These are phyloP conservation scores for Cololabis saira DNA, from an alignment of 2,113 vertebrate genomes.

Conservation along the genomic window DNA sequence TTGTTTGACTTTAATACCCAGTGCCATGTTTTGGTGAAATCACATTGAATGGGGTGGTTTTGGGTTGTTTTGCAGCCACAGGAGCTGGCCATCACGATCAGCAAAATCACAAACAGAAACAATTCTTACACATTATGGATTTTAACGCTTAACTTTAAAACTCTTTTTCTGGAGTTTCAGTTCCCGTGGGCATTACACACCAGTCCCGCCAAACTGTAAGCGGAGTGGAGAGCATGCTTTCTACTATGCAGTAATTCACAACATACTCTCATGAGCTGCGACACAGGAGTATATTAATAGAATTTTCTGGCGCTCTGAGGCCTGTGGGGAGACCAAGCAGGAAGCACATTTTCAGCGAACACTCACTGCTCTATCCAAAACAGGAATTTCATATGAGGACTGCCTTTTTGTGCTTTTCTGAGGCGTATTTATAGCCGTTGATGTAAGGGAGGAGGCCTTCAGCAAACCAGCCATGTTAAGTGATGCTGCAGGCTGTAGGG, in stretches of 20 bases:
- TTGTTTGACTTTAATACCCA: too few species aligned
- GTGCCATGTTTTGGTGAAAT: too few species aligned
- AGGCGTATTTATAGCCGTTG: conserved; percentile 67
- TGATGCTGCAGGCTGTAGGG: conserved; percentile 37
- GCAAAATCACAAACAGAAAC: conserved; percentile 1
- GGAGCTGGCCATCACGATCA: background rate
- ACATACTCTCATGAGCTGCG: conserved; percentile 52
- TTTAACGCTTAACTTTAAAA: conserved; percentile 15
- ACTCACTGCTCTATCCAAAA: conserved; percentile 32
- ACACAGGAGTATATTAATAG: conserved; percentile 61
- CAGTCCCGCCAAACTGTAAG: conserved; percentile 29
- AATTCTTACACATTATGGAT: background rate
- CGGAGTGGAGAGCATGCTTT: conserved; percentile 40
- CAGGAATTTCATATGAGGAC: conserved; percentile 58
- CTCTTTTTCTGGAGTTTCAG: conserved; percentile 17
- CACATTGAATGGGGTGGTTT: background rate
- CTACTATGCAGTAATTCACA: conserved; percentile 68
- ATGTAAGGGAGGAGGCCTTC: conserved; percentile 57
- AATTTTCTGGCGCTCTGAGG: conserved; percentile 48
- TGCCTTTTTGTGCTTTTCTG: conserved; percentile 59
- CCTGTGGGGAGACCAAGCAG: conserved; percentile 19
- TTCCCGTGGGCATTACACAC: conserved; percentile 5
- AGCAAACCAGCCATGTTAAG: conserved; percentile 68
- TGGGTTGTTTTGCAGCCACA: background rate
- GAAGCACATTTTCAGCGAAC: conserved; percentile 42